Conservation (phyloP, 37 sponge, comb jelly and placozoan species). For the Crambe crambe region DNA sequence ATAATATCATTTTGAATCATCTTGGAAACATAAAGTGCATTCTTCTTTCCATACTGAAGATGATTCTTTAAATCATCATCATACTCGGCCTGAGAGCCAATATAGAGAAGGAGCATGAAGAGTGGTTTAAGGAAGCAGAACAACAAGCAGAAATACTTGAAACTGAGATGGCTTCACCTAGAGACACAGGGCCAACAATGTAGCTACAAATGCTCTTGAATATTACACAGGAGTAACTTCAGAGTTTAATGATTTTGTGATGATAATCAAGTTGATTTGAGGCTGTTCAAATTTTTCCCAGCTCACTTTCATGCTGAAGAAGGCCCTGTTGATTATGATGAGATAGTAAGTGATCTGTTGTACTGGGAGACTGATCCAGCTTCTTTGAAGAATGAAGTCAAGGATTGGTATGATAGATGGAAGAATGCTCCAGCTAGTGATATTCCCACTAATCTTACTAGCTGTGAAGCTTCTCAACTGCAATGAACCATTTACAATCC, state of each 20-base stretch:
- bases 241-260: neutral
- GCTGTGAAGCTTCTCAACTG: neutral
- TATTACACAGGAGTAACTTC: neutral
- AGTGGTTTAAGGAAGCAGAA: neutral
- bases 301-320: neutral
- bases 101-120: neutral
- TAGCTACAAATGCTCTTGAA: neutral
- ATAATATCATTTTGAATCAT: conserved; percentile 1
- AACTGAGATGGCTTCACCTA: neutral
- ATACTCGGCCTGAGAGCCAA: neutral
- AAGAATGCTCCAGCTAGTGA: neutral
- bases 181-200: neutral
- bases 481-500: neutral
- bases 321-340: neutral
- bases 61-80: neutral
- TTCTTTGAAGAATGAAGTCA: neutral
- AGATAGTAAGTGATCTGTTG: neutral
- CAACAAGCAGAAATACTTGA: neutral
- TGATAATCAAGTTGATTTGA: neutral
- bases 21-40: neutral
- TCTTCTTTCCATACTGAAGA: neutral
- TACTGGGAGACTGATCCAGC: neutral
- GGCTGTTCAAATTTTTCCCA: neutral
- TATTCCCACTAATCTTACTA: neutral
- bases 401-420: neutral